These are phyloP conservation scores for Chrysolina haemoptera DNA, from an alignment of 2,888 invertebrate species.

Conservation along the genomic window DNA sequence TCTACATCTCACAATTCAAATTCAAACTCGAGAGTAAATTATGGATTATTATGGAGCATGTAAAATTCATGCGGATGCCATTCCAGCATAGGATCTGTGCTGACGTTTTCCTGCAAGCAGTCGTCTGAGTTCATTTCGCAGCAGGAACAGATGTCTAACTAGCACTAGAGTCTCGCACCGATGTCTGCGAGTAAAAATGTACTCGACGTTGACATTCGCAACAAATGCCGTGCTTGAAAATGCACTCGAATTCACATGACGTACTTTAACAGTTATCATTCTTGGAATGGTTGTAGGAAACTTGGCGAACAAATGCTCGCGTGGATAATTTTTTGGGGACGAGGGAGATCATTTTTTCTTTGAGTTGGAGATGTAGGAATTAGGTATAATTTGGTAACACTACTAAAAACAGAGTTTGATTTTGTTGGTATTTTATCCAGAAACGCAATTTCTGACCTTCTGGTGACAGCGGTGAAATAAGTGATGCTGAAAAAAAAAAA, in stretches of 20 bases:
- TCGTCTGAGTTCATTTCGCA: slow-evolving; percentile 25
- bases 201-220: slow-evolving; percentile 2
- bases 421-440: too few relatives aligned
- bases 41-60: slow-evolving; percentile 28
- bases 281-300: neutral
- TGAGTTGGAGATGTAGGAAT: too few relatives aligned
- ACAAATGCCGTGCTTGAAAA: neutral
- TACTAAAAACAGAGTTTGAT: too few relatives aligned
- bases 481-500: too few relatives aligned
- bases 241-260: slow-evolving; percentile 11
- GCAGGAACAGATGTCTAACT: slow-evolving; percentile 31
- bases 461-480: too few relatives aligned
- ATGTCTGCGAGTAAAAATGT: slow-evolving; percentile 18
- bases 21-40: slow-evolving; percentile 8
- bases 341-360: too few relatives aligned
- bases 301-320: too few relatives aligned
- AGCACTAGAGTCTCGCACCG: slow-evolving; percentile 16
- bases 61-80: slow-evolving; percentile 28
- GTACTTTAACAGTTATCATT: neutral
- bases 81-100: neutral
- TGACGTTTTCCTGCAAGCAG: slow-evolving; percentile 26
- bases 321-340: too few relatives aligned
- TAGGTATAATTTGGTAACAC: too few relatives aligned
- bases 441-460: too few relatives aligned
- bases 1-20: slow-evolving; percentile 8